A percentile compares a stretch with the other conserved stretches of the same genome.
Conservation (phyloP, 2,797 vertebrate species). For the Odontamblyopus rebecca region DNA sequence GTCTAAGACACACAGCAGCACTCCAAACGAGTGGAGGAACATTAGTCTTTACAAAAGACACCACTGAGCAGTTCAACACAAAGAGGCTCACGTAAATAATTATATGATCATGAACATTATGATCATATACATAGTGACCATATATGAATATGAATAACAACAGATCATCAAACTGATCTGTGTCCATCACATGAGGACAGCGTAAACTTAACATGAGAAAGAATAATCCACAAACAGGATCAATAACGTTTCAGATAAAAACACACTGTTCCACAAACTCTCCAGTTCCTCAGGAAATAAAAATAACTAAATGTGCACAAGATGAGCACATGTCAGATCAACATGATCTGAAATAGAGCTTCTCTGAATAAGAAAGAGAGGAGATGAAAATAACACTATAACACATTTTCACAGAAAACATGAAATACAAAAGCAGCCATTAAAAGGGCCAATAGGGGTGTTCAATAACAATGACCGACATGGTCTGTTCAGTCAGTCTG, state of each 20-base stretch:
- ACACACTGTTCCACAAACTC: background rate
- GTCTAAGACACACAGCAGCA: conserved; percentile 12
- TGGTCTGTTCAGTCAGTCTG: background rate
- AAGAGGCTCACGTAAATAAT: background rate
- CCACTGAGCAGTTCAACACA: background rate
- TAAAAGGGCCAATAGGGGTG: too few species aligned
- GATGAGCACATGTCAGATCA: background rate
- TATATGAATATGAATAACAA: background rate
- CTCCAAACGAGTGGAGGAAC: conserved; percentile 7
- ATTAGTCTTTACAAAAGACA: conserved; percentile 14
- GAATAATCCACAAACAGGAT: conserved; percentile 4
- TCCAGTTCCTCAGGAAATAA: background rate
- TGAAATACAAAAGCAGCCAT: too few species aligned
- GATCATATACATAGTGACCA: background rate
- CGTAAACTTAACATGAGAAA: background rate
- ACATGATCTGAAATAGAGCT: background rate
- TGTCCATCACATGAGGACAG: background rate
- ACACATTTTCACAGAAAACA: conserved; percentile 3
- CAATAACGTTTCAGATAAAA: background rate
- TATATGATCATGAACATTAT: background rate
- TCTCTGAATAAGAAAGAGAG: background rate
- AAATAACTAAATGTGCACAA: background rate
- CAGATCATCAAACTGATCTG: background rate
- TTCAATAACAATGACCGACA: background rate
- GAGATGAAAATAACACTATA: background rate